Evolutionary conservation across 2,888 invertebrate species (phyloP), one percentile per base, ranked within the genome.

Genomic region (Drosophila melanosoma): DNA sequence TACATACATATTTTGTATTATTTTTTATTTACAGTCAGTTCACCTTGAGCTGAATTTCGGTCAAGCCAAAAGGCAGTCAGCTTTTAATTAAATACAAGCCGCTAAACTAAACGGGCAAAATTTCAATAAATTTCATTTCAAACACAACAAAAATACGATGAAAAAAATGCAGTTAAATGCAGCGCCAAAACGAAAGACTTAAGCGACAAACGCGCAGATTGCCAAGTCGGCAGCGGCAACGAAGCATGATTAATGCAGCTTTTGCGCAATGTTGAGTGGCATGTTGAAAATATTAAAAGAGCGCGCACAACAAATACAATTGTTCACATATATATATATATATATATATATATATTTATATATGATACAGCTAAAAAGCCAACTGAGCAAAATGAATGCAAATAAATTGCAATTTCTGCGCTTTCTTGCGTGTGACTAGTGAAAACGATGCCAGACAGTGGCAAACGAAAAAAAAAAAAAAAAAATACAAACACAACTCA

Each of bases 1-100:
- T n/a, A 12, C 26, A 36, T 12, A 48, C 32, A 64, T 49, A 15
- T 42, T 65, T 60, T 82, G 40, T 48, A 58, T 58, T 56, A 51
- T 64, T 81, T 81, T 81, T 62, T 61, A 40, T 67, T 73, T 66
- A 48, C 54, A 60, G 42, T 68, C 51, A 17, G 35, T 66, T 87
- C 87, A 90, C 90, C 86, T 87, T 87, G 86, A 87, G 90, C 90
- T 90, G 86, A 88, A 90, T 87, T 87, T 90, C 87, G 83, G 81
- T 83, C 86, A 89, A 72, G 76, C 82, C 64, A 64, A 68, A 66
- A 70, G 76, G 70, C 86, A 69, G 71, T 79, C 75, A 70, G 80
- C 81, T 81, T 90, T 90, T 88, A 86, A 88, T 90, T 88, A 88
- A 88, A 82, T 74, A 75, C n/a, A 67, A 53, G 74, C 58, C 51